A percentile compares a stretch with the other conserved stretches of the same genome.
Evolutionary conservation across 1,140 invertebrate genomes (phyloP).

Genomic region (Pararge aegeria): DNA sequence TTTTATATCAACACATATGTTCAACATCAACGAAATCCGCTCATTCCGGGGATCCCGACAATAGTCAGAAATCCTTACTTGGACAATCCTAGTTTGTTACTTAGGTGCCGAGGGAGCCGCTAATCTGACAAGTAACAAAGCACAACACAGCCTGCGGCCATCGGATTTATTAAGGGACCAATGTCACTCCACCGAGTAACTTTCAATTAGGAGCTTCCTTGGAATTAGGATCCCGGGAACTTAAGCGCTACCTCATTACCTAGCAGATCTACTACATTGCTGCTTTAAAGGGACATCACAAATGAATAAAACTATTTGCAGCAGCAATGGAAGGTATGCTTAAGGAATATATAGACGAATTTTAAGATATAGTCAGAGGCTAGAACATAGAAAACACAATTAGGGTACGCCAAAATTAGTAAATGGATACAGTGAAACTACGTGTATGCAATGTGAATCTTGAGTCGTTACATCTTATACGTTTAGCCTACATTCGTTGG

Average conservation of each 20-base stretch:
- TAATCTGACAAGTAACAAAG: constrained; percentile 71
- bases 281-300: neutral
- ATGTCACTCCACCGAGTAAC: constrained; percentile 62
- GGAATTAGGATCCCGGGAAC: constrained; percentile 28
- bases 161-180: constrained; percentile 59
- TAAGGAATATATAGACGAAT: neutral
- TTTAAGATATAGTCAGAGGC: neutral
- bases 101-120: constrained; percentile 53
- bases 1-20: neutral
- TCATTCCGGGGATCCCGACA: constrained; percentile 32
- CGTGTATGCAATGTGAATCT: constrained; percentile 4
- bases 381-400: constrained; percentile 28
- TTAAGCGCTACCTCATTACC: neutral
- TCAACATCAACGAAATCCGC: constrained; percentile 22
- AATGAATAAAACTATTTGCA: neutral
- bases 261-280: constrained; percentile 6
- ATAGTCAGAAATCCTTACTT: constrained; percentile 45
- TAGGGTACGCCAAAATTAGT: constrained; percentile 42
- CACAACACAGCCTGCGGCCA: constrained; percentile 50
- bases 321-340: constrained; percentile 13
- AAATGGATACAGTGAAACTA: constrained; percentile 28
- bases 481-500: neutral
- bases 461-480: neutral
- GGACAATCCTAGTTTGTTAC: constrained; percentile 59
- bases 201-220: constrained; percentile 59